Conservation (phyloP, 1,140 invertebrate genomes). For the Drosophila bifasciata region DNA sequence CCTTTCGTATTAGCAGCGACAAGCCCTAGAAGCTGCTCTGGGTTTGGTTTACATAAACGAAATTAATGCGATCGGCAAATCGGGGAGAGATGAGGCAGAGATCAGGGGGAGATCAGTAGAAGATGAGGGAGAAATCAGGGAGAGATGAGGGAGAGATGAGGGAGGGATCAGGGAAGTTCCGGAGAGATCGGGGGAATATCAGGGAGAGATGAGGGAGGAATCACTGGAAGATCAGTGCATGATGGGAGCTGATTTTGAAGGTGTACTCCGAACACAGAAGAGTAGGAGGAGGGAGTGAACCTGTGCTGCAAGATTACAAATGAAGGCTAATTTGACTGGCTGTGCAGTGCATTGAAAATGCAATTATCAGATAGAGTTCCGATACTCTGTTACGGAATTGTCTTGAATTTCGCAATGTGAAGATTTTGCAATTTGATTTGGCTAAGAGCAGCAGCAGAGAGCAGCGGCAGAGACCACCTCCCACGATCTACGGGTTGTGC, state of each 20-base stretch:
- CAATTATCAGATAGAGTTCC: constrained; percentile 70
- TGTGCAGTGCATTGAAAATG: constrained; percentile 36
- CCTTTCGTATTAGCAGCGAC: constrained; percentile 72
- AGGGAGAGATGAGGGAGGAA: too few relatives aligned
- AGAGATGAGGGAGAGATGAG: too few relatives aligned
- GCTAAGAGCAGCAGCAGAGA: neutral
- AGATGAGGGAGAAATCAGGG: too few relatives aligned
- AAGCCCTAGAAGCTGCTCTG: constrained; percentile 48
- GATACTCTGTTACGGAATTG: neutral
- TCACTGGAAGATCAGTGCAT: too few relatives aligned
- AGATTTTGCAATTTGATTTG: constrained; percentile 68
- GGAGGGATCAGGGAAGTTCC: too few relatives aligned
- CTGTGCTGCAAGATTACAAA: constrained; percentile 58
- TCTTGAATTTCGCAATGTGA: constrained; percentile 52
- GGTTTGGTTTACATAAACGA: constrained; percentile 75
- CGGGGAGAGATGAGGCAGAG: neutral
- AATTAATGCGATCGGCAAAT: constrained; percentile 62
- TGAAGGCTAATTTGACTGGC: constrained; percentile 72
- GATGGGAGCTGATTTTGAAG: constrained; percentile 1
- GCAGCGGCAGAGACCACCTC: constrained; percentile 53
- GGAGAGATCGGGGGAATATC: neutral
- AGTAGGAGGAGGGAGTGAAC: constrained; percentile 1
- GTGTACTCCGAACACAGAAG: constrained; percentile 1
- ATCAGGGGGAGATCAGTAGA: neutral
- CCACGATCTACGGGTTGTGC: constrained; percentile 15